Evolutionary conservation across 2,888 invertebrate genomes (phyloP), one percentile per base, ranked within the genome.

Genomic region (Synanthedon vespiformis): DNA sequence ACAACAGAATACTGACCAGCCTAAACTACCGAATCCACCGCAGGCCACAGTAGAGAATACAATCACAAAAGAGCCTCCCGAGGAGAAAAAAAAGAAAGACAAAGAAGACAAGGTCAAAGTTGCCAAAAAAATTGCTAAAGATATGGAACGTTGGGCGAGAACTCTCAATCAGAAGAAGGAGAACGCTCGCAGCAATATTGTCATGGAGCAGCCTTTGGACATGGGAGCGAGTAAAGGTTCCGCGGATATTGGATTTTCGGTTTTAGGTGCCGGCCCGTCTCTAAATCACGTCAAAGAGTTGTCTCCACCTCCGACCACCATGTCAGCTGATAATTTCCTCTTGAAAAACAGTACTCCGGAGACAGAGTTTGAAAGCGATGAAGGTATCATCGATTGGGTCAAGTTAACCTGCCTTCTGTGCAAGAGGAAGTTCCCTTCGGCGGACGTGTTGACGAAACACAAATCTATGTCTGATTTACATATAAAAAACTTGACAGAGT

Each of bases 151-250:
- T 53, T 99, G 99, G 99, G 99, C 99, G 0, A 96, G 98, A 66
- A 96, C 96, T 11, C 85, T 98, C 58, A 99, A 99, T 75, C 98
- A 98, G 75, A 97, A 97, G 83, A 98, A 98, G 74, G 95, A 96
- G 78, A 84, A 81, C 64, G 86, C 87, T 51, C 73, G 77, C 13
- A 80, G 77, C 50, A 86, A 85, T 55, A 63, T 80, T 57, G 84
- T 87, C 0, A 83, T 85, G 67, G 88, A 88, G 54, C 84, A 88
- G 53, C 78, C 84, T 0, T 63, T 80, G 48, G 85, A 84, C 50
- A 80, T 77, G 1, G 78, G 86, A 0, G 86, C 88, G 0, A 90
- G 90, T 55, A 90, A 92, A 57, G 95, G 94, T 0, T 94, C 96
- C 1, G 96, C 97, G 0, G 97, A 98, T 81, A 95, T 97, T 50